Evolutionary conservation across 2,888 invertebrate species (phyloP), one percentile per base, ranked within the genome.

Genomic region (Machimus rusticus): DNA sequence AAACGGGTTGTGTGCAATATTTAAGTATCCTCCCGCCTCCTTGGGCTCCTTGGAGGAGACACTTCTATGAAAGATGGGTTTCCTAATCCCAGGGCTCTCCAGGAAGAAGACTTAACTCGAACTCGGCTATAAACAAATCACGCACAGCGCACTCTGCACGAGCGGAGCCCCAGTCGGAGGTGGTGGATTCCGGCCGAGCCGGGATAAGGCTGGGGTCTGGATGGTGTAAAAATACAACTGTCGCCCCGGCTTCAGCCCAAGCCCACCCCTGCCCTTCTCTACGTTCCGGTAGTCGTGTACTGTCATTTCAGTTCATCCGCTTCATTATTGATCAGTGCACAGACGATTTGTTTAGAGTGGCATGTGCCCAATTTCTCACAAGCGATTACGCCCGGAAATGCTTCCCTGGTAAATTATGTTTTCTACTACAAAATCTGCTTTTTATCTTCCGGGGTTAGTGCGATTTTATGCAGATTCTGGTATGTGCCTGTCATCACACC

Each of bases 51-150:
- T 9, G 19, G n/a, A 34, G n/a, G 34, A 55, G 81, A 31, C 34
- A 66, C 82, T 57, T 82, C 82, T 82, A 31, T 82, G 57, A 82
- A 37, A 82, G 34, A 82, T 82, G 23, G 37, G 82, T 82, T 79
- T 66, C 82, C 66, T 82, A 82, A 82, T 82, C 66, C 82, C 37
- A 57, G 51, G 74, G 39, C 74, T 85, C 74, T 19, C 23, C 39
- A n/a, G 43, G 74, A 46, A 39, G 74, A 16, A 43, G 28, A 74
- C 57, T 85, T 85, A 74, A 74, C 46, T 84, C 34, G 43, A 84
- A 84, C 39, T 85, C 85, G 74, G 51, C 74, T 74, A 85, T 85
- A 85, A 85, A 85, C 85, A 85, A 85, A 85, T 85, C 85, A 74
- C 85, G 85, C 74, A 85, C 34, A 37, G 28, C 39, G 16, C 66